These are phyloP conservation scores for Promerops cafer DNA, from an alignment of 2,113 vertebrate genomes.

Conservation along the genomic window DNA sequence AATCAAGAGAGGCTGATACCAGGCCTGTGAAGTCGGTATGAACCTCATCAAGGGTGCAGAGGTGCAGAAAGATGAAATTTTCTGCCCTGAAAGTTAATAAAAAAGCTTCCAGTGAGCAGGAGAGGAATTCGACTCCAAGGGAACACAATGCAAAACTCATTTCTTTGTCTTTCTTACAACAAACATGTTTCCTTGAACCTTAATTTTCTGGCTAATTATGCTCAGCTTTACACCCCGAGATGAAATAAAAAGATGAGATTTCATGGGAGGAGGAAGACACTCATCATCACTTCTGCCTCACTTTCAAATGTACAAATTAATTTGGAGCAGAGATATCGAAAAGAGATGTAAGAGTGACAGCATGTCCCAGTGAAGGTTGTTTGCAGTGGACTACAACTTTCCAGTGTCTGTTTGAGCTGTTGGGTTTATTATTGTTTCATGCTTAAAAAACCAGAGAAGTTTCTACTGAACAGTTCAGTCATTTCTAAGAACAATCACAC, in stretches of 20 bases:
- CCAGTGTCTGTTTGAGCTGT: background rate
- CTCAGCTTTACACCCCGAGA: background rate
- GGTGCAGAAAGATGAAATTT: background rate
- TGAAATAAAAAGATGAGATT: background rate
- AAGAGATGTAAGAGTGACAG: background rate
- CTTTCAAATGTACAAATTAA: background rate
- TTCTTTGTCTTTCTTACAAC: background rate
- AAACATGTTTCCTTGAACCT: background rate
- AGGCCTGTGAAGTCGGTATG: background rate
- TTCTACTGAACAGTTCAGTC: background rate
- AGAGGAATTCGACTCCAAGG: background rate
- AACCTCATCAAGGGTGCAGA: slow-evolving; percentile 2
- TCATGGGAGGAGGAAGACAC: background rate
- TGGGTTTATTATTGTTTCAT: background rate
- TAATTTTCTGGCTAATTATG: background rate
- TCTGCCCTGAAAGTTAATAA: background rate
- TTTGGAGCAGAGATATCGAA: background rate
- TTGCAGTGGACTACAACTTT: background rate
- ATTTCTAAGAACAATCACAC: background rate
- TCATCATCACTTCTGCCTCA: background rate
- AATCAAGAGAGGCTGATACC: background rate
- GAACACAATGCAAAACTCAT: background rate
- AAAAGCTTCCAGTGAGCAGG: background rate
- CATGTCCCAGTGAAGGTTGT: background rate
- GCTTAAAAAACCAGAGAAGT: background rate